A percentile compares a stretch with the other conserved stretches of the same genome.
phyloP scores from a whole-genome alignment of 2,888 invertebrate species.

The Tuta absoluta region DNA sequence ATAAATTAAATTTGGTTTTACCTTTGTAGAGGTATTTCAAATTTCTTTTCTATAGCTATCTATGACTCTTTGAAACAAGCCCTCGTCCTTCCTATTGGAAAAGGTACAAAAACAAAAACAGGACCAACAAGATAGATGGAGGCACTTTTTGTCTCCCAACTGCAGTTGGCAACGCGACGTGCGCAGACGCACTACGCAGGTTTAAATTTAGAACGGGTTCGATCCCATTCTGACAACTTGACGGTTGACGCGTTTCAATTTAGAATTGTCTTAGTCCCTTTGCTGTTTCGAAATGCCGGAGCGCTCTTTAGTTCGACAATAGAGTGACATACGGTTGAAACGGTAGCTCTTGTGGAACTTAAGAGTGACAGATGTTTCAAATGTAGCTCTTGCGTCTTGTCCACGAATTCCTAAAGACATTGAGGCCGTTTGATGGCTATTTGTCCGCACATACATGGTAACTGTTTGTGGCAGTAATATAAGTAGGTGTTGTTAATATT shows the following conservation, averaged over 20 bases:
- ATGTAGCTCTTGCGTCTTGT: neutral
- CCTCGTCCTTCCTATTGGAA: neutral
- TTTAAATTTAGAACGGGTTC: slow-evolving; percentile 60
- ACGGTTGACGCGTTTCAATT: slow-evolving; percentile 44
- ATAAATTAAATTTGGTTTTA: no score
- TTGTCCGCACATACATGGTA: neutral
- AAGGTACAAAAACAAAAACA: slow-evolving; percentile 10
- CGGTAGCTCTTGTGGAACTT: neutral
- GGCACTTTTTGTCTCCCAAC: slow-evolving; percentile 37
- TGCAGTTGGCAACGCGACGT: slow-evolving; percentile 50
- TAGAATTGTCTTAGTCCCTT: slow-evolving; percentile 47
- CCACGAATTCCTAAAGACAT: neutral
- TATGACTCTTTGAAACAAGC: neutral
- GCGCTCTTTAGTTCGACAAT: neutral
- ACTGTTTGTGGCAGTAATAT: neutral
- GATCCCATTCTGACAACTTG: slow-evolving; percentile 51
- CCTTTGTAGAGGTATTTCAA: no score
- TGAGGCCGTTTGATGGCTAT: neutral
- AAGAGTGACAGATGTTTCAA: slow-evolving; percentile 9
- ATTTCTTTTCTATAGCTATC: no score
- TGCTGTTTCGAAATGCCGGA: slow-evolving; percentile 24
- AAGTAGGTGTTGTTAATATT: no score
- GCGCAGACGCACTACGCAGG: slow-evolving; percentile 60
- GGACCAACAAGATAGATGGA: slow-evolving; percentile 4
- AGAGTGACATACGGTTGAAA: slow-evolving; percentile 3